Base-by-base conservation (phyloP, 2,797 vertebrate genomes). In the Argyrosomus regius region DNA sequence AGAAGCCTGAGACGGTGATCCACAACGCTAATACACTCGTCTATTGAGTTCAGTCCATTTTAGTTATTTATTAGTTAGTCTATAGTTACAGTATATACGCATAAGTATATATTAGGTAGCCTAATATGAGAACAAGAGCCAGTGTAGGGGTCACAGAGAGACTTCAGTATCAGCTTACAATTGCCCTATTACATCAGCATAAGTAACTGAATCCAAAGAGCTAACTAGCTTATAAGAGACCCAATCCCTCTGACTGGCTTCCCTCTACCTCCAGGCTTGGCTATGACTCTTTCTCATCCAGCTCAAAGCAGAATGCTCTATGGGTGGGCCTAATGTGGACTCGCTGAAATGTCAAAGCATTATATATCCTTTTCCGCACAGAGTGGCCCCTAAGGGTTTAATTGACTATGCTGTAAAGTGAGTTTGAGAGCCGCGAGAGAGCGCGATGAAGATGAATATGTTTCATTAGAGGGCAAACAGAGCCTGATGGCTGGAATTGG, bases 311-410 rank as follows among this genome's bases (percentile, higher is more conserved):
- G 83, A 91, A 82, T 87, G 91, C 91, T 93, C 92, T 88, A 85
- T 94, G 93, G 93, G 94, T 94, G 94, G 93, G 94, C 91, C 92
- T 95, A 94, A 95, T 94, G 94, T 83, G 87, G 89, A 89, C 91
- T 82, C 83, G 82, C 86, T 87, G 91, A 96, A 96, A 96, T 94
- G 95, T 95, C 94, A 95, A 93, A 93, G 93, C 93, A 91, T 94
- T 95, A 95, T 94, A 95, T 94, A 95, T 96, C 93, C 94, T 94
- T 96, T 95, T 94, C 92, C 90, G 90, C 93, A 89, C 92, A 93
- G 90, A 93, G 91, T 89, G 86, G 89, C 86, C 94, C 94, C 91
- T 88, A 87, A 93, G 95, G 94, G 89, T 93, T 94, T 95, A 94
- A 95, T 95, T 94, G 94, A 94, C 95, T 94, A 91, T 89, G 91